Conservation (phyloP, 2,888 invertebrate species). For the Tetheella fluctuosa region DNA sequence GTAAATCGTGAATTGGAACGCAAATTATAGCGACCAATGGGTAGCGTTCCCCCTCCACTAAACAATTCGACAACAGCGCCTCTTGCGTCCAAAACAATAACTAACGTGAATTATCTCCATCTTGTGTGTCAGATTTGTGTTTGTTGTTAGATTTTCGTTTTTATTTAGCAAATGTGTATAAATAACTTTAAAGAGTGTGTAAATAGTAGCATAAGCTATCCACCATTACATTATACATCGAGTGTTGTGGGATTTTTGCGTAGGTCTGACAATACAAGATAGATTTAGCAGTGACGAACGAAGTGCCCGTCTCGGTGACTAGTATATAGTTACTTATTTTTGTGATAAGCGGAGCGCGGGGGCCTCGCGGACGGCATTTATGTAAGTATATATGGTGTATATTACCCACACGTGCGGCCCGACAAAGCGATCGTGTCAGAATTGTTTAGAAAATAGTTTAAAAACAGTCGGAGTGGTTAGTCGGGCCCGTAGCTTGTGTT, state of each 20-base stretch:
- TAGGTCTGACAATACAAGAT: conserved; percentile 50
- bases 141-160: conserved; percentile 81
- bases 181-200: conserved; percentile 60
- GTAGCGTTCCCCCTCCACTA: conserved; percentile 55
- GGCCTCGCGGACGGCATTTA: conserved; percentile 75
- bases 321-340: conserved; percentile 84
- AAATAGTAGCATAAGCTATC: conserved; percentile 47
- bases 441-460: conserved; percentile 71
- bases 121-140: conserved; percentile 87
- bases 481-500: conserved; percentile 68
- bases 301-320: conserved; percentile 78
- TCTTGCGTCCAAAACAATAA: conserved; percentile 73
- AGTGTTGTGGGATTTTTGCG: conserved; percentile 42
- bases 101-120: conserved; percentile 86
- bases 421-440: conserved; percentile 63
- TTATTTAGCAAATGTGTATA: conserved; percentile 66
- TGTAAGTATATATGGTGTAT: conserved; percentile 72
- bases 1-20: conserved; percentile 56
- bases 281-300: conserved; percentile 80
- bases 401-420: conserved; percentile 54
- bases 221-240: conserved; percentile 40
- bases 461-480: conserved; percentile 61
- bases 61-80: conserved; percentile 63
- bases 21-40: conserved; percentile 53
- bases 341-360: conserved; percentile 83